Conservation (phyloP, 1,140 invertebrate genomes). For the Lysiphlebus fabarum region DNA sequence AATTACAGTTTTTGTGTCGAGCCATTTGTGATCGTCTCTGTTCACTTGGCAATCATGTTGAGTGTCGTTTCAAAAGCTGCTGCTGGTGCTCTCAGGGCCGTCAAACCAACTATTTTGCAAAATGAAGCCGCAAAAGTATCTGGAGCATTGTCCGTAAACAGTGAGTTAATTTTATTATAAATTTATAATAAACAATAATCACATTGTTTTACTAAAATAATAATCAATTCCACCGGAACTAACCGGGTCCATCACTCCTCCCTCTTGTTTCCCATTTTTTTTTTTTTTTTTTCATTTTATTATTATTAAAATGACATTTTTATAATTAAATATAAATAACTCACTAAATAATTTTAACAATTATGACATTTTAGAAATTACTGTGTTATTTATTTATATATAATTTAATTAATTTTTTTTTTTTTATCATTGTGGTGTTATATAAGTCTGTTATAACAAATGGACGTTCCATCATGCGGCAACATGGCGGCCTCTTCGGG, state of each 20-base stretch:
- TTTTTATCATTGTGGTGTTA: slow-evolving; percentile 12
- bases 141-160: slow-evolving; percentile 56
- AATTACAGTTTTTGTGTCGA: not conserved
- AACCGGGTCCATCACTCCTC: too few species aligned
- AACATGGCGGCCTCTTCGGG: slow-evolving; percentile 19
- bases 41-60: slow-evolving; percentile 61
- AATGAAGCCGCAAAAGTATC: slow-evolving; percentile 58
- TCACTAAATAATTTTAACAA: too few species aligned
- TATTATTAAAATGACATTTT: too few species aligned
- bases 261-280: too few species aligned
- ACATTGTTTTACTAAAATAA: not conserved
- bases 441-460: not conserved
- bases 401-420: slow-evolving; percentile 1
- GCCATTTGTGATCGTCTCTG: slow-evolving; percentile 35
- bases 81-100: slow-evolving; percentile 59
- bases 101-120: slow-evolving; percentile 59
- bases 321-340: too few species aligned
- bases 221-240: too few species aligned
- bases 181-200: not conserved
- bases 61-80: slow-evolving; percentile 61
- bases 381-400: slow-evolving; percentile 1
- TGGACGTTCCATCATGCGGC: slow-evolving; percentile 19
- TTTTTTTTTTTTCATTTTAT: not conserved
- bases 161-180: slow-evolving; percentile 56
- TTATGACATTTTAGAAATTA: not conserved